Conservation (phyloP, 2,113 vertebrate genomes). For the Cranoglanis bouderius region DNA sequence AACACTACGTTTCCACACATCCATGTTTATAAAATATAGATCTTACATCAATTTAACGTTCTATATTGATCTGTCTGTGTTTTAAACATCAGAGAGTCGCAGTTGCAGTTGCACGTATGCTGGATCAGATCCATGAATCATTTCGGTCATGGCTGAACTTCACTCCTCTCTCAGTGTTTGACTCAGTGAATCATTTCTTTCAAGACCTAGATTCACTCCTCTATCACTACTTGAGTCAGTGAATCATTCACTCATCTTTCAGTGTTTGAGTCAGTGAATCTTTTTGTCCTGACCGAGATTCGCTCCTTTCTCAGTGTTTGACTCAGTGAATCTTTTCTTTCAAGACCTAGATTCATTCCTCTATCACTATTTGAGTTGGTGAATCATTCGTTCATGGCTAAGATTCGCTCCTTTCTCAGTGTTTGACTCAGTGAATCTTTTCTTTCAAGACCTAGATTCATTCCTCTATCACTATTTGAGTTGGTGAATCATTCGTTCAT, state of each 20-base stretch:
- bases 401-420: not conserved
- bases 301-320: not conserved
- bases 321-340: not conserved
- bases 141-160: not conserved
- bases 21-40: too few species aligned
- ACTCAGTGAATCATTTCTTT: not conserved
- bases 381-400: not conserved
- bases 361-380: not conserved
- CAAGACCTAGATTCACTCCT: not conserved
- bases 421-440: not conserved
- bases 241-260: not conserved
- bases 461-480: not conserved
- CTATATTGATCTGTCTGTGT: not conserved
- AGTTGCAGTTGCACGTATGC: not conserved
- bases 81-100: not conserved
- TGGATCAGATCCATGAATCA: not conserved
- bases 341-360: not conserved
- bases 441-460: not conserved
- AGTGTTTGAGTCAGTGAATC: not conserved
- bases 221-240: not conserved
- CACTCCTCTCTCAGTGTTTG: not conserved
- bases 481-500: not conserved
- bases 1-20: too few species aligned
- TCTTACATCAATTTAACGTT: not conserved
- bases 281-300: not conserved